Base-by-base conservation (phyloP, 2,113 vertebrate species). In the Brevimyrus niger region DNA sequence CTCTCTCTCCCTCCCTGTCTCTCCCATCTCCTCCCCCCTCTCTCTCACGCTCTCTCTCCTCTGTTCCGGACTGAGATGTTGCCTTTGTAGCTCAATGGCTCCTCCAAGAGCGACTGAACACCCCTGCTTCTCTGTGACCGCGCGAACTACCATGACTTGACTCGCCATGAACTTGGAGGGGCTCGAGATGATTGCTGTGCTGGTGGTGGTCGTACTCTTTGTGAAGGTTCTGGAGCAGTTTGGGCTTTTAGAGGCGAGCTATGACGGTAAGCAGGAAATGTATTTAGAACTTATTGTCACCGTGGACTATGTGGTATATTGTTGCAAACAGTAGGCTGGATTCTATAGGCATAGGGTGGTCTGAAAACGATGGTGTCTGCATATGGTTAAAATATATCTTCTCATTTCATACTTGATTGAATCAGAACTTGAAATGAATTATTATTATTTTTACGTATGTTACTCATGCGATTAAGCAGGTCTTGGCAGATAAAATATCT, bases 221-320 rank as follows among this genome's bases (percentile, higher is more conserved):
- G 98, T 99, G 85, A 99, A 99, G 96, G 97, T 97, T 92, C 95
- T 99, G 97, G 97, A 98, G 95, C 97, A 97, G 93, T 99, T 99
- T 96, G 98, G 98, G 93, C 96, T 98, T 93, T 97, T 99, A 94
- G 97, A 98, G 94, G 94, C 95, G 6, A 94, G 95, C 95, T 96
- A 97, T 93, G 97, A 98, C 96, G 98, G 98, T 99, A 98, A 99
- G 98, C 47, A 89, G 92, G 93, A 93, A 55, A 91, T 8, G 46
- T 35, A 80, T 80, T 31, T 48, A 88, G 38, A 73, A 69, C 42
- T 46, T 50, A 46, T 48, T 46, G 11, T 38, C 35, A 38, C 35
- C 10, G 73, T 42, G 73, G 13, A 80, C 73, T 38, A 80, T 80
- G 73, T 80, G 73, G 17, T 80, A 50, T 19, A 13, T 42, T 15